Percentiles rank a stretch among this genome's conserved stretches.
Conservation (phyloP, 2,797 vertebrate genomes). For the Sparus aurata region DNA sequence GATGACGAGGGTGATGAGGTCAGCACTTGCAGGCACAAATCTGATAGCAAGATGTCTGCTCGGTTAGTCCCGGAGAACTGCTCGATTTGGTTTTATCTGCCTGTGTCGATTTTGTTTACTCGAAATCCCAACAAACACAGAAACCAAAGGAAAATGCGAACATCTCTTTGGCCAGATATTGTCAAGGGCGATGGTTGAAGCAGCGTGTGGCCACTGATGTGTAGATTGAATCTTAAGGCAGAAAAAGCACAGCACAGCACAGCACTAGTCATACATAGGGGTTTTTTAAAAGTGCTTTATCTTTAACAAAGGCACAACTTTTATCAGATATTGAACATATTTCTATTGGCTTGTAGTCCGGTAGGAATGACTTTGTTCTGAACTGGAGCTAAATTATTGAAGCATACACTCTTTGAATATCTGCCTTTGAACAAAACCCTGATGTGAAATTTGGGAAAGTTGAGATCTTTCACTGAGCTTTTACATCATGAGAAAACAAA, state of each 20-base stretch:
- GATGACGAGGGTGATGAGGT: conserved; percentile 3
- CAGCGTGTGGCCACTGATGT: conserved; percentile 20
- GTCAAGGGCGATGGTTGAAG: conserved; percentile 11
- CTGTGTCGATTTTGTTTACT: conserved; percentile 5
- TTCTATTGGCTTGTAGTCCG: conserved; percentile 13
- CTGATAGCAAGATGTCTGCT: conserved; percentile 1
- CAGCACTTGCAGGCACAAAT: conserved; percentile 14
- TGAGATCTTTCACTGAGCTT: not conserved
- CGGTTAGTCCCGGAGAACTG: conserved; percentile 3
- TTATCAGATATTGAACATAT: conserved; percentile 23
- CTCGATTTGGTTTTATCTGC: not conserved
- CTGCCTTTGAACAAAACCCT: not conserved
- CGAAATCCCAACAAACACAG: conserved; percentile 11
- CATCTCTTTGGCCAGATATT: conserved; percentile 5
- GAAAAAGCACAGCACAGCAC: conserved; percentile 21
- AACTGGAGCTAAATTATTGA: conserved; percentile 8
- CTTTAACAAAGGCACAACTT: conserved; percentile 24
- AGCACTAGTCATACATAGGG: not conserved
- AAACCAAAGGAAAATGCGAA: conserved; percentile 9
- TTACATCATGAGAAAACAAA: not conserved
- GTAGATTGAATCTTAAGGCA: conserved; percentile 5
- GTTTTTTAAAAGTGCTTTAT: conserved; percentile 7
- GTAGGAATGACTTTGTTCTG: conserved; percentile 6
- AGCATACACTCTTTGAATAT: not conserved
- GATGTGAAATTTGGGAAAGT: not conserved